Evolutionary conservation across 2,113 vertebrate genomes (phyloP), one percentile per base, ranked within the genome.

Genomic region (Sprattus sprattus): DNA sequence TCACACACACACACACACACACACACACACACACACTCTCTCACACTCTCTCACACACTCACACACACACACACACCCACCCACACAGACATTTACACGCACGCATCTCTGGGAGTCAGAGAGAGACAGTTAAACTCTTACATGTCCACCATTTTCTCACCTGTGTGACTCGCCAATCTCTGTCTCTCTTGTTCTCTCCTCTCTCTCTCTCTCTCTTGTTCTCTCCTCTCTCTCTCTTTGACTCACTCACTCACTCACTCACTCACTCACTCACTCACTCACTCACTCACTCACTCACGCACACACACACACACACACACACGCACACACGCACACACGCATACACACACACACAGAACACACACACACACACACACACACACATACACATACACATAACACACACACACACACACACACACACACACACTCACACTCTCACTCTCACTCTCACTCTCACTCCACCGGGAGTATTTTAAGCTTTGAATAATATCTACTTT

Each of bases 231-330:
- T 39, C 39, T 39, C 39, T 39, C 39, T 39, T 39, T n/a, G n/a
- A n/a, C 39, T 39, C 39, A 1, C 39, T 39, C 39, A 1, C 39
- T 39, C 39, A 1, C 39, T 39, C 39, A 1, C 39, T 82, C 75
- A 80, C 83, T 39, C 85, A 39, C 88, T 83, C 83, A 28, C 67
- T 39, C 67, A 75, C 67, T 39, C 71, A 39, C 71, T 16, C 71
- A 78, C 32, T 18, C 71, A 75, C 67, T 39, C 28, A 39, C 28
- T 39, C 67, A 75, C 67, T 39, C 67, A 39, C 28, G 8, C 64
- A 71, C 64, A 32, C n/a, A 11, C 64, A 71, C 64, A 13, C 71
- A 2, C 32, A 32, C 71, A 78, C 71, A 39, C 28, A 16, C 25
- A 78, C 32, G 39, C 71, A 13, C 13, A 32, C 25, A 28, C 67